Evolutionary conservation across 2,113 vertebrate genomes (phyloP), one percentile per base, ranked within the genome.

Genomic region (Corythornis madagascariensis): DNA sequence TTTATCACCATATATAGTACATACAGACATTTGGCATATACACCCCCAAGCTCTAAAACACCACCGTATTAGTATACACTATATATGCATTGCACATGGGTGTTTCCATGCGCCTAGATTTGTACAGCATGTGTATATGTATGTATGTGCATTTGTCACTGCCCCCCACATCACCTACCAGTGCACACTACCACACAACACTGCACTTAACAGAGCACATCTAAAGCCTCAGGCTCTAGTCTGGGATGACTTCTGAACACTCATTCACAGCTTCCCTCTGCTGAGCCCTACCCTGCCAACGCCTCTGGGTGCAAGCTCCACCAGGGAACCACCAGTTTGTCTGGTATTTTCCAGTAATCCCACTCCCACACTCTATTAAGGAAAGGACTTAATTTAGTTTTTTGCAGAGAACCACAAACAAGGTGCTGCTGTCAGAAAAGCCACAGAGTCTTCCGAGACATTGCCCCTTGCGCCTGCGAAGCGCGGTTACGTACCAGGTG

Each of bases 1-100:
- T 89, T 77, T 81, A 83, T 57, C 1, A 0, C 93, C 92, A 90
- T 90, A 93, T 95, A 96, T 96, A 96, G 94, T 72, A 95, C 22
- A 95, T 64, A 86, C 65, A 91, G 96, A 94, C 96, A 94, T 93
- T 95, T 93, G 90, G 90, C 90, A 78, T 25, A 69, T 66, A 92
- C 78, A 83, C 84, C 88, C 86, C 80, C 93, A 65, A 65, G 88
- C 63, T 83, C 83, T 88, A 81, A 84, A 50, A 90, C 8, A 24
- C 48, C 73, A 70, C 74, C 15, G 4, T 29, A 79, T 56, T 24
- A 94, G 91, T 72, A 86, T 48, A 89, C 47, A 71, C 74, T 74
- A 82, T 59, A 83, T 53, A 86, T 28, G 61, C 55, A 67, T 9
- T 71, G 63, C 28, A 1, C 81, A 87, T 85, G 84, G 72, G 92